Percentiles rank a stretch among this genome's conserved stretches.
phyloP scores from a whole-genome alignment of 30 jellyfish, hydroid and myxozoan genomes.

The Cassiopea xamachana region DNA sequence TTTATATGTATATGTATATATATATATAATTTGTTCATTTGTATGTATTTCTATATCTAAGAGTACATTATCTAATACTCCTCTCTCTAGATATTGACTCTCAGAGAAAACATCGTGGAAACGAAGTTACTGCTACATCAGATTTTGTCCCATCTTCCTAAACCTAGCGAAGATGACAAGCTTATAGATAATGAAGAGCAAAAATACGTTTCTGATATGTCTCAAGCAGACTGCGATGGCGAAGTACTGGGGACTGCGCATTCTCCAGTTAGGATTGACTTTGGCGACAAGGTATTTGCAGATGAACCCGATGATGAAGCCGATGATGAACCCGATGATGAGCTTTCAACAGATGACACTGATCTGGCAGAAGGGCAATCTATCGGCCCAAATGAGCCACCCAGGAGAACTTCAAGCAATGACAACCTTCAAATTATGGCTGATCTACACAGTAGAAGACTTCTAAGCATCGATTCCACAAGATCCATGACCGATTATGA shows the following conservation, averaged over 20 bases:
- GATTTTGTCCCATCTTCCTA: not conserved
- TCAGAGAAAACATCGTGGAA: constrained; percentile 35
- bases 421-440: constrained; percentile 11
- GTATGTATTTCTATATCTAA: no score
- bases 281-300: not conserved
- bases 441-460: not conserved
- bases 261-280: not conserved
- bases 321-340: not conserved
- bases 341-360: constrained; percentile 1
- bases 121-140: constrained; percentile 22
- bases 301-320: constrained; percentile 5
- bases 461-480: constrained; percentile 5
- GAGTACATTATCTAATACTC: no score
- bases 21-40: no score
- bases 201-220: not conserved
- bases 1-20: no score
- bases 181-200: not conserved
- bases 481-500: constrained; percentile 11
- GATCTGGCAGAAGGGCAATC: not conserved
- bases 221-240: not conserved
- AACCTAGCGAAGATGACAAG: not conserved
- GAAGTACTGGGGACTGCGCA: not conserved
- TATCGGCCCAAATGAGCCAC: not conserved
- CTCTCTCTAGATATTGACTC: constrained; percentile 1
- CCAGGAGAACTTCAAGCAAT: not conserved